Base-by-base conservation (phyloP, 2,797 vertebrate genomes). In the Sebastolobus altivelis region DNA sequence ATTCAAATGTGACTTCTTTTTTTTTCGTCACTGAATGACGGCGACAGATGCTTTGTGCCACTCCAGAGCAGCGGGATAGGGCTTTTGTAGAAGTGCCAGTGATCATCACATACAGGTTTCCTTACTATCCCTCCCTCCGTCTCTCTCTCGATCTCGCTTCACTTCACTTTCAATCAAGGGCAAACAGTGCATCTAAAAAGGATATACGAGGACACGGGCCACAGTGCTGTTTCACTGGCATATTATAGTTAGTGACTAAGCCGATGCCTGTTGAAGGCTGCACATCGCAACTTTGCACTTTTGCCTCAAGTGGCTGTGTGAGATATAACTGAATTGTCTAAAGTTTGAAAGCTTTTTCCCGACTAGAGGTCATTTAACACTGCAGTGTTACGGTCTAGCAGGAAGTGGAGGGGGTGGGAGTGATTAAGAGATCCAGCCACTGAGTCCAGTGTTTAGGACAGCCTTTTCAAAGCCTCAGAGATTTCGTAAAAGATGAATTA, bases 21-120 rank as follows among this genome's bases (percentile, higher is more conserved):
- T 43, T 43, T 43, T 43, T 43, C 75, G 25, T 60, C 65, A 70
- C 55, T 75, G 75, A 87, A 68, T 77, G 84, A 87, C 69, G 55
- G 67, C 87, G 86, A 85, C 92, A 95, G 92, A 94, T 93, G 94
- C 81, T 86, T 88, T 80, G 92, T 85, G 93, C 85, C 90, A 82
- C 85, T 86, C 79, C 83, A 59, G 79, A 91, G 81, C 90, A 61
- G 87, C 69, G 54, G 89, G 89, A 77, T 59, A 54, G 81, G 43
- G 72, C 75, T 91, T 95, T 89, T 93, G 93, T 94, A 90, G 82
- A 88, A 49, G 61, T 38, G 90, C 92, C 93, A 95, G 85, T 81
- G 83, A 89, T 88, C 82, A 72, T 84, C 77, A 90, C 77, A 86
- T 52, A 29, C 58, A 81, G 73, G 25, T 63, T 79, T 72, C 62